Conservation (phyloP, 2,113 vertebrate genomes). For the Penelope pileata region DNA sequence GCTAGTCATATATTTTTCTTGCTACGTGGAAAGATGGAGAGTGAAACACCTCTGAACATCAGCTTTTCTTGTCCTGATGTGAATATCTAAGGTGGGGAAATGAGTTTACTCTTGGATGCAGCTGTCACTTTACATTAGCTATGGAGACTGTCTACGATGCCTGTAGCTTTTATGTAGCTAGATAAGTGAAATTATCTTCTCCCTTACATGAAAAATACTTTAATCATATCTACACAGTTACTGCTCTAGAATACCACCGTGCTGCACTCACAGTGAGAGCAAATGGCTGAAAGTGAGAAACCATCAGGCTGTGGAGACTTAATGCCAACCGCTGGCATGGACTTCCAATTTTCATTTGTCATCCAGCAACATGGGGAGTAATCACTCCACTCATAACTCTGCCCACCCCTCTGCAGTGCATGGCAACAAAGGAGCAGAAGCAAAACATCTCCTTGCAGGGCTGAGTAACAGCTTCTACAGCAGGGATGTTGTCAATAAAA, state of each 20-base stretch:
- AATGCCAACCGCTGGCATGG: not conserved
- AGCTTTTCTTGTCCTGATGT: not conserved
- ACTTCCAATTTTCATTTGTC: not conserved
- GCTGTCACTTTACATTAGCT: not conserved
- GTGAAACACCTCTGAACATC: not conserved
- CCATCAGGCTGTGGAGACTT: not conserved
- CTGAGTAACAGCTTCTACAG: not conserved
- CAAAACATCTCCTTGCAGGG: not conserved
- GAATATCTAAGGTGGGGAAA: not conserved
- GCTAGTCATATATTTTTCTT: not conserved
- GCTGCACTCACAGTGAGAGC: not conserved
- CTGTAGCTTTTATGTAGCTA: not conserved
- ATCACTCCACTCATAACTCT: not conserved
- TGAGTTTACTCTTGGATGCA: not conserved
- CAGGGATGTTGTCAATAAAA: not conserved
- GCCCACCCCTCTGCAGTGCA: not conserved
- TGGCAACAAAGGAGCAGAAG: not conserved
- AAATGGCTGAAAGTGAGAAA: not conserved
- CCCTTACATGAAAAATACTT: not conserved
- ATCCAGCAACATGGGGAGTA: not conserved
- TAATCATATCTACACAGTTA: not conserved
- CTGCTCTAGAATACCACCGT: not conserved
- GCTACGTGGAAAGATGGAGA: not conserved
- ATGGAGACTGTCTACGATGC: not conserved
- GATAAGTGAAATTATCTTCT: not conserved